phyloP scores from a whole-genome alignment of 1,140 invertebrate species.

The Cataglyphis hispanica region DNA sequence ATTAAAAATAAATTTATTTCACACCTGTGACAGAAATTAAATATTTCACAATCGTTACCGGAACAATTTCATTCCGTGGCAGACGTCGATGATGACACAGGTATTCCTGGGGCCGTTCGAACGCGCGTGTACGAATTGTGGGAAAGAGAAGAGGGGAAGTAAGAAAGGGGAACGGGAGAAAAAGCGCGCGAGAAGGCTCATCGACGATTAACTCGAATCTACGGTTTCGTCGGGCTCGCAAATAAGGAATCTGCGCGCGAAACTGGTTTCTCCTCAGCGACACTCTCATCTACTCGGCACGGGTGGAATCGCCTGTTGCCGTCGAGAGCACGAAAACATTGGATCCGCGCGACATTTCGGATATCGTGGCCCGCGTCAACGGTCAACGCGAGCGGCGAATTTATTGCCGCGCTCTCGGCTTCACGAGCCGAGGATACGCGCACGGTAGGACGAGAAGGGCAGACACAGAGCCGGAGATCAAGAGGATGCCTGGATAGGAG shows the following conservation, averaged over 20 bases:
- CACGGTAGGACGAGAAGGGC: slow-evolving; percentile 44
- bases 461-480: not conserved
- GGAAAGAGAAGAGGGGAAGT: not conserved
- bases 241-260: slow-evolving; percentile 80
- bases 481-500: not conserved
- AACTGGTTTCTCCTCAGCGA: slow-evolving; percentile 80
- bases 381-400: slow-evolving; percentile 81
- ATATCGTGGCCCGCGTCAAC: slow-evolving; percentile 81
- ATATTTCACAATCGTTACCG: not conserved
- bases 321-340: slow-evolving; percentile 74
- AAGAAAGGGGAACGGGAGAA: slow-evolving; percentile 47
- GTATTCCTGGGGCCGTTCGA: not conserved
- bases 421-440: slow-evolving; percentile 47
- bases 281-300: slow-evolving; percentile 57
- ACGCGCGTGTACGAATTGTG: slow-evolving; percentile 29
- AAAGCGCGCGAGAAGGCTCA: slow-evolving; percentile 76
- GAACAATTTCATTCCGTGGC: not conserved
- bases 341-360: slow-evolving; percentile 79
- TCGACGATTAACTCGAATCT: slow-evolving; percentile 85
- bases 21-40: not conserved
- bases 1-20: slow-evolving; percentile 18
- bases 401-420: slow-evolving; percentile 74
- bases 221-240: slow-evolving; percentile 81
- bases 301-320: slow-evolving; percentile 58
- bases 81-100: not conserved